These are phyloP conservation scores for Crotalus horridus DNA, from an alignment of 2,113 vertebrate species.

Conservation along the genomic window DNA sequence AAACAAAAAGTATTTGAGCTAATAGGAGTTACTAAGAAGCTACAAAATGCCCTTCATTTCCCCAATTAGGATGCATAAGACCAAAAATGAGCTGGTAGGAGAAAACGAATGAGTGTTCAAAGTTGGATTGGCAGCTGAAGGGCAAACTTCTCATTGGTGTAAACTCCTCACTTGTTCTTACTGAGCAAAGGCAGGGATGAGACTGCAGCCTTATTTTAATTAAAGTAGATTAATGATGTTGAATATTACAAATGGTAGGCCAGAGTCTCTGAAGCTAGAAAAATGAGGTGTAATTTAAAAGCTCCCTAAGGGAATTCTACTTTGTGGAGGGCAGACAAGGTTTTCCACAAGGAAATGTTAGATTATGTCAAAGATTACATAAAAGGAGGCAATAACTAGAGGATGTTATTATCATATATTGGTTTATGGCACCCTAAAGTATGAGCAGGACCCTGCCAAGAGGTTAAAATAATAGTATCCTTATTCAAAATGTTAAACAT, in stretches of 20 bases:
- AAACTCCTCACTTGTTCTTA: neutral
- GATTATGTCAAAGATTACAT: constrained; percentile 19
- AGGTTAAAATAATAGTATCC: constrained; percentile 11
- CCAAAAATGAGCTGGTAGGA: neutral
- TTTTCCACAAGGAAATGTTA: constrained; percentile 13
- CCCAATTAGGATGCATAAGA: neutral
- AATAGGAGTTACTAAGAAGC: neutral
- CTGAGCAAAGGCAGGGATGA: neutral
- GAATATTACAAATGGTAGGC: constrained; percentile 23
- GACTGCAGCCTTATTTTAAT: constrained; percentile 7
- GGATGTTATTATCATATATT: constrained; percentile 3
- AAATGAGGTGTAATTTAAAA: constrained; percentile 27
- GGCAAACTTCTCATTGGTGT: neutral
- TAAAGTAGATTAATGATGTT: constrained; percentile 25
- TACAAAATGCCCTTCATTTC: neutral
- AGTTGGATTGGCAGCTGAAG: neutral
- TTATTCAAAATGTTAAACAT: neutral
- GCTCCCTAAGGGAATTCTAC: constrained; percentile 1
- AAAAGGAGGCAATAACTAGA: neutral
- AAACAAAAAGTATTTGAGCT: neutral
- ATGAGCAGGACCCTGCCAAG: neutral
- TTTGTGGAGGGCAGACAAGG: constrained; percentile 5
- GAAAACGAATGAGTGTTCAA: neutral
- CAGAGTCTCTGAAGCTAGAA: neutral
- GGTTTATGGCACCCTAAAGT: neutral